Evolutionary conservation across 2,113 vertebrate genomes (phyloP), one percentile per base, ranked within the genome.

Genomic region (Tachysurus fulvidraco): DNA sequence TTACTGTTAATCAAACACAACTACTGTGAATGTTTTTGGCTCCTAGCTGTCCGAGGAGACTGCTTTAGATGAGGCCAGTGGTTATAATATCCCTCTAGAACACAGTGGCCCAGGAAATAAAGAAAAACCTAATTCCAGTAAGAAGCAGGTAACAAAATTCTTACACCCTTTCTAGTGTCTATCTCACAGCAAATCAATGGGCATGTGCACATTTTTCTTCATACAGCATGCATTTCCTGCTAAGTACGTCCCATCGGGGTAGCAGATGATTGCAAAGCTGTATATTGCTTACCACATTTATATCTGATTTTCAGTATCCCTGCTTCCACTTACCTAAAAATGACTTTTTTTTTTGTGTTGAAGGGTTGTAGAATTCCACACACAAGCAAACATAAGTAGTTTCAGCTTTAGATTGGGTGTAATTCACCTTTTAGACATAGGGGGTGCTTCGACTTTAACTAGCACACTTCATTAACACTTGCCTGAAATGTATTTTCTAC

Each of bases 51-150:
- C 96, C 82, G 97, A 99, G 87, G 98, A 99, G 92, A 94, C 96
- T 84, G 93, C 94, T 4, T 88, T 99, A 85, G 98, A 99, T 90
- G 96, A 97, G 91, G 96, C 97, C 89, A 97, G 97, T 87, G 97
- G 98, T 86, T 98, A 97, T 92, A 98, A 98, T 92, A 97, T 97
- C 90, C 96, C 95, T n/a, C 93, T 92, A 44, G 95, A 97, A 90
- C 92, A 92, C 30, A 93, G 90, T 46, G 93, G 91, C 25, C 93
- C 93, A 0, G 90, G 88, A 90, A 94, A 92, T 90, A 89, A 28
- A 21, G 93, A 94, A 60, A 92, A 92, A 54, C 90, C 91, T 23
- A 89, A 88, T 25, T 11, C 46, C 0, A 88, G 88, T 16, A 8
- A 93, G 86, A 95, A 91, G 85, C 52, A 60, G 85, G 93, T 95